These are phyloP conservation scores for Caenorhabditis tropicalis DNA, from an alignment of 1,140 invertebrate species.

Conservation along the genomic window DNA sequence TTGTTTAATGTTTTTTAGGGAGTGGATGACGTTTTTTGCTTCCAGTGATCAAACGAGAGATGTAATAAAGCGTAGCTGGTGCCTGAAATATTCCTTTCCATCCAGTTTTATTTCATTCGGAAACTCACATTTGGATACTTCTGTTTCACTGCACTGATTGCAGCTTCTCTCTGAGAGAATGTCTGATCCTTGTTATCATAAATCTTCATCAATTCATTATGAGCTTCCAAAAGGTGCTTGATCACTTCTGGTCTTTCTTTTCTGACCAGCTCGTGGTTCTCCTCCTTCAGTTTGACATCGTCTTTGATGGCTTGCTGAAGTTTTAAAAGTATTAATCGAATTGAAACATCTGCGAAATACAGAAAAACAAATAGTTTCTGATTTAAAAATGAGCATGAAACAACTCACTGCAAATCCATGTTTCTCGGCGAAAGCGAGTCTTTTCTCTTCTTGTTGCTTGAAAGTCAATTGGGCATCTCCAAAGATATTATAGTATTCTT, in stretches of 20 bases:
- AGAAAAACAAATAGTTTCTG: no score
- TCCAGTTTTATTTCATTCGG: neutral
- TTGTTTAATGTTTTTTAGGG: neutral
- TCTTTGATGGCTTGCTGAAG: constrained; percentile 36
- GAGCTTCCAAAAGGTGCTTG: neutral
- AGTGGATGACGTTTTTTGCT: no score
- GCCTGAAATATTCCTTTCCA: neutral
- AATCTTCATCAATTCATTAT: constrained; percentile 18
- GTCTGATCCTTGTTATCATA: constrained; percentile 32
- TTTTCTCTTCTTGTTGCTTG: constrained; percentile 21
- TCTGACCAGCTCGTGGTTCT: neutral
- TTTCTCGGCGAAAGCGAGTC: constrained; percentile 24
- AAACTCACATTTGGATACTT: constrained; percentile 19
- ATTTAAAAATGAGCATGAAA: neutral
- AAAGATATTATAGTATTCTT: constrained; percentile 1
- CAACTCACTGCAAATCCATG: neutral
- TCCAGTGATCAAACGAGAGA: constrained; percentile 12
- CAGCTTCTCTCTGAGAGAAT: neutral
- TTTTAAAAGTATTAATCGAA: neutral
- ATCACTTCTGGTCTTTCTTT: constrained; percentile 11
- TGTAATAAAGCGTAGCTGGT: neutral
- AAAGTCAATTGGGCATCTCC: neutral
- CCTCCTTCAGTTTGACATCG: neutral
- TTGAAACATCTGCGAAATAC: no score
- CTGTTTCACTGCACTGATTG: neutral